Conservation (phyloP, 2,113 vertebrate species). For the Clupea harengus region DNA sequence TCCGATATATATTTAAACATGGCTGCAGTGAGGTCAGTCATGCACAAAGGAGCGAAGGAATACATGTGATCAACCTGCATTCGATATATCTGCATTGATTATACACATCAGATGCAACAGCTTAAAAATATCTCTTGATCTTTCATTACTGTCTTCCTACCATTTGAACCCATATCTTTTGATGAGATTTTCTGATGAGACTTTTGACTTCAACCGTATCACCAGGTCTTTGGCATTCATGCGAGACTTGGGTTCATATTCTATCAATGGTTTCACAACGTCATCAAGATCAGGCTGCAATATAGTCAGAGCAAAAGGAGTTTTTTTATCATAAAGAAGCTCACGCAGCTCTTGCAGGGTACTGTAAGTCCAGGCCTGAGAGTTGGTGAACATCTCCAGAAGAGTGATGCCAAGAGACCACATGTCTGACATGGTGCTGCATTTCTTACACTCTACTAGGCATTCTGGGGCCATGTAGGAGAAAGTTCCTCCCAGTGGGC, state of each 20-base stretch:
- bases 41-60: no score
- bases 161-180: neutral
- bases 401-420: slow-evolving; percentile 8
- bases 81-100: no score
- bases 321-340: neutral
- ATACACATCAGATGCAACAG: no score
- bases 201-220: neutral
- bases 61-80: no score
- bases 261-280: neutral
- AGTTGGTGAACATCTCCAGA: neutral
- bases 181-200: neutral
- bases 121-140: neutral
- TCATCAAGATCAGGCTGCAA: neutral
- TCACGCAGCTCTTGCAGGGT: neutral
- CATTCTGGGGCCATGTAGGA: neutral
- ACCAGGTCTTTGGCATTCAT: neutral
- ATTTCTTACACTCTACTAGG: neutral
- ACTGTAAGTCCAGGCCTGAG: neutral
- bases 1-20: no score
- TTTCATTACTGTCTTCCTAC: neutral
- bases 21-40: no score
- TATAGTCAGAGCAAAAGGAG: neutral
- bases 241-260: neutral
- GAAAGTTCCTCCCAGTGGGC: neutral
- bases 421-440: neutral